Conservation (phyloP, 2,113 vertebrate genomes). For the Grammomys surdaster region DNA sequence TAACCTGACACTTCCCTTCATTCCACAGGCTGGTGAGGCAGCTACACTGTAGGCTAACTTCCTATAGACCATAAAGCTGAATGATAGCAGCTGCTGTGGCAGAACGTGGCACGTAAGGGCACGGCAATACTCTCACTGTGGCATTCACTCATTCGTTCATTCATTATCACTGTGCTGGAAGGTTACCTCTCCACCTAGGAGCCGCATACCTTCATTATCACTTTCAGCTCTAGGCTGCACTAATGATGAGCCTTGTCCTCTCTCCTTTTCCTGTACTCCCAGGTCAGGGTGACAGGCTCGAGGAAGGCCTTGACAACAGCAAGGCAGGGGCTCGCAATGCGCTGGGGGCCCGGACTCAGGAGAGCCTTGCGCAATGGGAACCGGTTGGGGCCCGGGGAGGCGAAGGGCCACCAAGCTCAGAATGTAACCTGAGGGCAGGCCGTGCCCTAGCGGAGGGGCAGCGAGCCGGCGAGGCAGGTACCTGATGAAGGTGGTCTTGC, state of each 20-base stretch:
- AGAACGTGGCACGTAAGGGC: not conserved
- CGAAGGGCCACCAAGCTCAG: not conserved
- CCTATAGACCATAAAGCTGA: not conserved
- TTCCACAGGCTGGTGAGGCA: not conserved
- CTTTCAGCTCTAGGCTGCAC: conserved; percentile 12
- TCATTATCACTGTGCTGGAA: not conserved
- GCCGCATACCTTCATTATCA: not conserved
- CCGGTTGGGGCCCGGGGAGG: not conserved
- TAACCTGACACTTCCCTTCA: conserved; percentile 68
- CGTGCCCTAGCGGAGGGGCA: not conserved
- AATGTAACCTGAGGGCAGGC: not conserved
- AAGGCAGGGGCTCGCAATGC: not conserved
- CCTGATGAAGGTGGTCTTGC: conserved; percentile 98
- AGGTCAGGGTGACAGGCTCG: not conserved
- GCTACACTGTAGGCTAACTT: conserved; percentile 41
- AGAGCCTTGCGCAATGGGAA: not conserved
- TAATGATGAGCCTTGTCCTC: not conserved
- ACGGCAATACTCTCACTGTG: not conserved
- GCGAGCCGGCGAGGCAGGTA: conserved; percentile 31
- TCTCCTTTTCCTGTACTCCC: not conserved
- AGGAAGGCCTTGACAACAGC: not conserved
- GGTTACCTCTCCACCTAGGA: not conserved
- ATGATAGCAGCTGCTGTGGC: not conserved
- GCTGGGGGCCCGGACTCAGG: too few relatives aligned
- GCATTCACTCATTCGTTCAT: conserved; percentile 40